phyloP scores from a whole-genome alignment of 2,113 vertebrate genomes.

The Dasyornis broadbenti region DNA sequence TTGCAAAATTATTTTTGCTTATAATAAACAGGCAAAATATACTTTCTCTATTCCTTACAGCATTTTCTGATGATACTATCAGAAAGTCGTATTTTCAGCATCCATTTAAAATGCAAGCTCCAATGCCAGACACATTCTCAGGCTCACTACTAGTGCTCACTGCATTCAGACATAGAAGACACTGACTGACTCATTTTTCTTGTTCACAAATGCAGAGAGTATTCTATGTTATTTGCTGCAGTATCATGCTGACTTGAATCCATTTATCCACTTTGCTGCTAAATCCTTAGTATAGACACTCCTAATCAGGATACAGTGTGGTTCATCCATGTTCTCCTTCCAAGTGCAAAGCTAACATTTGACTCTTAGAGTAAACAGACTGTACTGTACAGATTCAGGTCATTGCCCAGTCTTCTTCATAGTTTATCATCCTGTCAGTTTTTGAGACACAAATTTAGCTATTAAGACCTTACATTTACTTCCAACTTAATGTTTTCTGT shows the following conservation, averaged over 20 bases:
- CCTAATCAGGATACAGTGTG: neutral
- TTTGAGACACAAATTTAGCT: neutral
- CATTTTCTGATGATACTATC: neutral
- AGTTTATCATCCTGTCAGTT: neutral
- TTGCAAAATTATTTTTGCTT: neutral
- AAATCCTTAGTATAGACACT: neutral
- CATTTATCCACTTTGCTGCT: neutral
- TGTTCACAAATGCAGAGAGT: neutral
- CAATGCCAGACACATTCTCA: rapidly evolving
- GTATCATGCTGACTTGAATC: neutral
- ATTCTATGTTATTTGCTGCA: neutral
- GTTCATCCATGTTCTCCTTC: neutral
- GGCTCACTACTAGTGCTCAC: neutral
- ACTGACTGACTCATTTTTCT: neutral
- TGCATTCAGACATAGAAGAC: neutral
- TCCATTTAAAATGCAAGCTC: neutral
- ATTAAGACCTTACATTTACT: neutral
- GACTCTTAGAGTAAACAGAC: neutral
- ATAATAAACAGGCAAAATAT: neutral
- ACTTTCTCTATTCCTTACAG: neutral
- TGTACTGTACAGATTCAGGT: neutral
- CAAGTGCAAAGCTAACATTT: neutral
- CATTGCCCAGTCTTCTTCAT: neutral
- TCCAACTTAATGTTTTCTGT: neutral
- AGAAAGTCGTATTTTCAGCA: neutral